Base-by-base conservation (phyloP, 2,888 invertebrate species). In the Watsonalla binaria region DNA sequence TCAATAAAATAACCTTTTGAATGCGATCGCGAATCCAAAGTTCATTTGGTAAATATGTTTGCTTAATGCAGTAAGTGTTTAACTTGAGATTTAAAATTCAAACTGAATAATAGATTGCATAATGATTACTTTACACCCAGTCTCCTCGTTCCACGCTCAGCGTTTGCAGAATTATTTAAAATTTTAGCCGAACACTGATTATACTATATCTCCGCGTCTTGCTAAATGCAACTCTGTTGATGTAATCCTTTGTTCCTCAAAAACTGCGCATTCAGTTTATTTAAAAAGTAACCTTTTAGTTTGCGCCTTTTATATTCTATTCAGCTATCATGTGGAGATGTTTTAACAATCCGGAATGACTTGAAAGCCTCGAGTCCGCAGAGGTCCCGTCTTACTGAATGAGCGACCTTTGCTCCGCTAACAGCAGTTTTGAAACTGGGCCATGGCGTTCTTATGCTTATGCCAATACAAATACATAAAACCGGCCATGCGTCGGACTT, bases 351-450 rank as follows among this genome's bases (percentile, higher is more conserved):
- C 42, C 42, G 11, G 42, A 42, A 5, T 42, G 42, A 11, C 11
- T 2, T 42, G 49, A 46, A 46, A 49, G 54, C 14, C 46, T 34
- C 45, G 48, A 37, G 13, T 45, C 8, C 33, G 15, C 46, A 14
- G 57, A 68, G 66, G 42, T 11, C 11, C 9, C 42, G 42, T 11
- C 11, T 42, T 58, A 66, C 66, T 70, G 69, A 72, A 75, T 74
- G 72, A 73, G 69, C 70, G 78, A 74, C 74, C 72, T 72, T 75
- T 80, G 76, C 64, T 62, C 66, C 57, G 68, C 56, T 76, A 75
- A 76, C 77, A 80, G 78, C 76, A 67, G 73, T 68, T 75, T 72
- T 63, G 72, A 79, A 86, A 83, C 76, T 84, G 74, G 84, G 80
- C 73, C 82, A 75, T 70, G 66, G 54, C 45, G 63, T 59, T 61